phyloP scores from a whole-genome alignment of 2,797 vertebrate genomes.

The Dallia pectoralis region DNA sequence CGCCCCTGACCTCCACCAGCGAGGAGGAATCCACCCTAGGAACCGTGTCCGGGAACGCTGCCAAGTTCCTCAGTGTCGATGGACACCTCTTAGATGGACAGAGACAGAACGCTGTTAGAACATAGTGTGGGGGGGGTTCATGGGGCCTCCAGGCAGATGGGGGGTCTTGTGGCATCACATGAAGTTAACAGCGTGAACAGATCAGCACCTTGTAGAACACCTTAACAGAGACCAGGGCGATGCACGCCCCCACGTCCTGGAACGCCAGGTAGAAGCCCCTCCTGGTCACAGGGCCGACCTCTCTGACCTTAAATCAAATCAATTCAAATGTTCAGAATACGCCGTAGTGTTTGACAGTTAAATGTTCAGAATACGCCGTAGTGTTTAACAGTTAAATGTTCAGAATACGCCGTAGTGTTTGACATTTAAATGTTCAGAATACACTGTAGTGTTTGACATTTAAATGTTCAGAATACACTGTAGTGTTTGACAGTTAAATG shows the following conservation, averaged over 20 bases:
- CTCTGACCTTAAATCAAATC: slow-evolving; percentile 67
- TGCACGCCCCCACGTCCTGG: slow-evolving; percentile 98
- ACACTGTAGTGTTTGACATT: not conserved
- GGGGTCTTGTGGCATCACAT: too few species aligned
- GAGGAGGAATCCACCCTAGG: slow-evolving; percentile 94
- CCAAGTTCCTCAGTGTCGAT: slow-evolving; percentile 89
- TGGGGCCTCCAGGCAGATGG: too few species aligned
- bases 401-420: not conserved
- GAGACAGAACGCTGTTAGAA: not conserved
- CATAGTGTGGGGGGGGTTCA: too few species aligned
- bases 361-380: not conserved
- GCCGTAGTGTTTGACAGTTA: not conserved
- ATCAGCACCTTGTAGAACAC: slow-evolving; percentile 84
- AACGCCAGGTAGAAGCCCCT: slow-evolving; percentile 97
- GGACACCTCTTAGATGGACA: slow-evolving; percentile 81
- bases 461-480: not conserved
- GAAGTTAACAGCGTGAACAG: not conserved
- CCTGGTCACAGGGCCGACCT: slow-evolving; percentile 88
- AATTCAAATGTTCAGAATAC: not conserved
- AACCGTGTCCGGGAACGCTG: slow-evolving; percentile 93
- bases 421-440: not conserved
- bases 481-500: not conserved
- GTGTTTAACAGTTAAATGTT: not conserved
- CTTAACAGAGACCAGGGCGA: slow-evolving; percentile 92
- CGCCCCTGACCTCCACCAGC: slow-evolving; percentile 92